Base-by-base conservation (phyloP, 2,797 vertebrate genomes). In the Hipposideros larvatus region DNA sequence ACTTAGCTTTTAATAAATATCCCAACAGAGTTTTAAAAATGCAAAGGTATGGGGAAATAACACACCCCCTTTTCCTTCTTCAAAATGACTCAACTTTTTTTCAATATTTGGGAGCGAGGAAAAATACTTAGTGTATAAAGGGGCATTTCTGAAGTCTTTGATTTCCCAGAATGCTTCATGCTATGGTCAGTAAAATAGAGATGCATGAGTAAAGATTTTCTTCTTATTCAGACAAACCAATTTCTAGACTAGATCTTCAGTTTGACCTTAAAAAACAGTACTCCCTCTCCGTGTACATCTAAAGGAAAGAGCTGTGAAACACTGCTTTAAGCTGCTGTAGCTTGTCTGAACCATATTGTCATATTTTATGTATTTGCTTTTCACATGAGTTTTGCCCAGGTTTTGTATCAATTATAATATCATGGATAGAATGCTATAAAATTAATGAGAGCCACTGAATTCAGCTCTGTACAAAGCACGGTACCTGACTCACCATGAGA, bases 341-440 rank as follows among this genome's bases (percentile, higher is more conserved):
- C 65, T 61, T 83, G 19, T 31, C 22, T 34, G 57, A 75, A 66
- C 15, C 24, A n/a, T 82, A 71, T 46, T 66, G 53, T 53, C 21
- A 11, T 53, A 87, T 80, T 51, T 77, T 85, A 74, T 61, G 14
- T 55, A 48, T 90, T 93, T 55, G 31, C 34, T 82, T 34, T 90
- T 89, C 22, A 19, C 79, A 41, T 90, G 46, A 57, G 8, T 31
- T 83, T 74, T 75, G 2, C 53, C 41, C 37, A 85, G 34, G 26
- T 80, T 88, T 61, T 3, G 8, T 26, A 26, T 89, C 53, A 86
- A 66, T 87, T 87, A 78, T 21, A 71, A 57, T 59, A 43, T 71
- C 43, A 51, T 37, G 97, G 78, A 78, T 59, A 46, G 28, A 96
- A 77, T 90, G 88, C 79, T 43, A 57, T 80, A 91, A 83, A 95